These are phyloP conservation scores for Xylophagus ater DNA, from an alignment of 2,888 invertebrate genomes.

Conservation along the genomic window DNA sequence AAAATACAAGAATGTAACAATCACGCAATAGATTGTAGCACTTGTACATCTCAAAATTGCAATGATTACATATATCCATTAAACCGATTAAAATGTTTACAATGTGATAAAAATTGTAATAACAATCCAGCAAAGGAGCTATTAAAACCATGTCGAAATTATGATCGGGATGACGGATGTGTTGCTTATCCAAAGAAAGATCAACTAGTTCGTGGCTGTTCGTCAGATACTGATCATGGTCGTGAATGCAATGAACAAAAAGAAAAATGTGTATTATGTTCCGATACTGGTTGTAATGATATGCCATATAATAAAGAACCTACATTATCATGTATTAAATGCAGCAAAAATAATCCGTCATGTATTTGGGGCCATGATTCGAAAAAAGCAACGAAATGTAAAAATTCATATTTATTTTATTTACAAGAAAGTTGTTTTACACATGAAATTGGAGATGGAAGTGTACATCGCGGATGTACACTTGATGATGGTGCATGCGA, in stretches of 20 bases:
- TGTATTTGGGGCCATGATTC: slow-evolving; percentile 2
- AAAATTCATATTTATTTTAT: neutral
- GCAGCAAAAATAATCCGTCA: neutral
- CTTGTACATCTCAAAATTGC: slow-evolving; percentile 18
- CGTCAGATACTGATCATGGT: slow-evolving; percentile 20
- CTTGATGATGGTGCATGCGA: neutral
- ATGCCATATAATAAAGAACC: slow-evolving; percentile 9
- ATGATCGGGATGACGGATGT: slow-evolving; percentile 21
- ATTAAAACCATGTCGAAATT: slow-evolving; percentile 19
- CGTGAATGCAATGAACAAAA: slow-evolving; percentile 22
- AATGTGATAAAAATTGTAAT: slow-evolving; percentile 21
- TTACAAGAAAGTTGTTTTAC: slow-evolving; percentile 5
- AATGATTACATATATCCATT: slow-evolving; percentile 23
- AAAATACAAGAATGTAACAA: slow-evolving; percentile 4
- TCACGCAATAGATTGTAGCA: slow-evolving; percentile 17
- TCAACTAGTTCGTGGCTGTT: slow-evolving; percentile 24
- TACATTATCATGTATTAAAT: slow-evolving; percentile 8
- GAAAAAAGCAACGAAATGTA: neutral
- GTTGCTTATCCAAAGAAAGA: slow-evolving; percentile 18
- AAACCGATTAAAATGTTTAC: slow-evolving; percentile 21
- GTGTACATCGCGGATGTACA: slow-evolving; percentile 7
- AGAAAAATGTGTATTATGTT: slow-evolving; percentile 20
- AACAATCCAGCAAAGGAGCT: neutral
- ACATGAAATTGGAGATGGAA: neutral
- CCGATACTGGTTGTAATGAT: slow-evolving; percentile 20